Percentiles rank a stretch among this genome's conserved stretches.
Evolutionary conservation across 1,140 invertebrate genomes (phyloP).

Genomic region (Nebria ingens): DNA sequence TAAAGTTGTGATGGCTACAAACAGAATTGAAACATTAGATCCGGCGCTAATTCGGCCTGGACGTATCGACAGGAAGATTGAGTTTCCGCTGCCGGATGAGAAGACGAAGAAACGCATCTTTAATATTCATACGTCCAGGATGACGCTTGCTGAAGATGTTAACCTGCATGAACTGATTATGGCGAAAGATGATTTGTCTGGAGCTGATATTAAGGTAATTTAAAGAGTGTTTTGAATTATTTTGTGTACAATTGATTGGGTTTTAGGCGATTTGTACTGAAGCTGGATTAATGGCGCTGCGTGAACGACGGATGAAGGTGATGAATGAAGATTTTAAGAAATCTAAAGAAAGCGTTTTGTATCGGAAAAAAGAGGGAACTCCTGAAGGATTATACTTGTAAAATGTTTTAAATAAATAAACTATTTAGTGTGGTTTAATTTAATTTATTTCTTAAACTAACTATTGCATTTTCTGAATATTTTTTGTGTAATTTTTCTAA

Average conservation of each 20-base stretch:
- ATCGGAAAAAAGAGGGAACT: slow-evolving; percentile 98
- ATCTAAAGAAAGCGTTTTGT: slow-evolving; percentile 98
- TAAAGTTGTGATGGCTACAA: slow-evolving; percentile 99
- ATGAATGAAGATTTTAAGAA: slow-evolving; percentile 99
- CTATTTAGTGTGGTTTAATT: slow-evolving; percentile 10
- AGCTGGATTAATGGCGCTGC: slow-evolving; percentile 92
- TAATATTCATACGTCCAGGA: slow-evolving; percentile 94
- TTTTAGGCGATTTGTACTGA: slow-evolving; percentile 97
- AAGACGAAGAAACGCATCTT: slow-evolving; percentile 98
- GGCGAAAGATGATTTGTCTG: slow-evolving; percentile 99
- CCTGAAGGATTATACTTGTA: slow-evolving; percentile 98
- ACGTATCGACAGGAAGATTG: slow-evolving; percentile 98
- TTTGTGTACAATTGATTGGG: slow-evolving; percentile 14
- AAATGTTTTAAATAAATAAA: slow-evolving; percentile 33
- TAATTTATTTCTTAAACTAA: not conserved
- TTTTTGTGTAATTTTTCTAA: not conserved
- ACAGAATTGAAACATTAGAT: slow-evolving; percentile 97
- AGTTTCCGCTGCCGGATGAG: slow-evolving; percentile 98
- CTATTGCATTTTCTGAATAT: not conserved
- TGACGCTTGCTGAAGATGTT: slow-evolving; percentile 96
- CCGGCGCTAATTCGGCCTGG: slow-evolving; percentile 97
- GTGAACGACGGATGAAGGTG: slow-evolving; percentile 98
- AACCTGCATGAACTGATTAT: slow-evolving; percentile 97
- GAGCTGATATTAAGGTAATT: slow-evolving; percentile 77
- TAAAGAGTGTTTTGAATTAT: slow-evolving; percentile 7